These are phyloP conservation scores for Acleris cristana DNA, from an alignment of 2,888 invertebrate species.

Conservation along the genomic window DNA sequence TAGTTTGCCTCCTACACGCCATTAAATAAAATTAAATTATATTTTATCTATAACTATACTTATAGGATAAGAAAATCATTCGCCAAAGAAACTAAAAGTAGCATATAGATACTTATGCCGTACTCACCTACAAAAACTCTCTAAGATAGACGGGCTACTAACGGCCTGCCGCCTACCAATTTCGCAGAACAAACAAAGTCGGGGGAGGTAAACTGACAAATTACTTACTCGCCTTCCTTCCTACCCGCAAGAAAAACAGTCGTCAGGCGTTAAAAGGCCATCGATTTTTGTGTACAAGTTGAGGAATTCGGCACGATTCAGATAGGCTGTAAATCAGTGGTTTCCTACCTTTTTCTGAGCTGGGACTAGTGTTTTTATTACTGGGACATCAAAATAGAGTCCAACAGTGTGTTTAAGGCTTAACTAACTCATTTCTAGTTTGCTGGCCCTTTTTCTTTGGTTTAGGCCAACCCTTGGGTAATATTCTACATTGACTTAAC, in stretches of 20 bases:
- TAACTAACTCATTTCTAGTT: too few relatives aligned
- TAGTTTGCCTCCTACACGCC: too few relatives aligned
- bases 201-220: slow-evolving; percentile 25
- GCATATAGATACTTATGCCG: too few relatives aligned
- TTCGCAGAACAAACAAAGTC: slow-evolving; percentile 15
- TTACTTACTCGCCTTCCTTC: slow-evolving; percentile 23
- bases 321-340: not conserved
- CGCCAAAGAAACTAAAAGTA: too few relatives aligned
- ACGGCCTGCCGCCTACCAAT: slow-evolving; percentile 12
- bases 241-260: slow-evolving; percentile 29
- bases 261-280: slow-evolving; percentile 29
- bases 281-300: slow-evolving; percentile 20
- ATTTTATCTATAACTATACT: too few relatives aligned
- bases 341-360: too few relatives aligned
- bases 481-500: too few relatives aligned
- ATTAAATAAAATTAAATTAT: too few relatives aligned
- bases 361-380: not conserved
- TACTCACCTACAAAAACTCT: not conserved
- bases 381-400: not conserved
- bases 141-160: slow-evolving; percentile 13
- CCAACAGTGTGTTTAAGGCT: too few relatives aligned
- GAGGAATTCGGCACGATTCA: not conserved
- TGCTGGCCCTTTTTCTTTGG: too few relatives aligned
- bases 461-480: too few relatives aligned
- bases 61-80: too few relatives aligned